Evolutionary conservation across 2,113 vertebrate species (phyloP).

Genomic region (Archocentrus centrarchus): DNA sequence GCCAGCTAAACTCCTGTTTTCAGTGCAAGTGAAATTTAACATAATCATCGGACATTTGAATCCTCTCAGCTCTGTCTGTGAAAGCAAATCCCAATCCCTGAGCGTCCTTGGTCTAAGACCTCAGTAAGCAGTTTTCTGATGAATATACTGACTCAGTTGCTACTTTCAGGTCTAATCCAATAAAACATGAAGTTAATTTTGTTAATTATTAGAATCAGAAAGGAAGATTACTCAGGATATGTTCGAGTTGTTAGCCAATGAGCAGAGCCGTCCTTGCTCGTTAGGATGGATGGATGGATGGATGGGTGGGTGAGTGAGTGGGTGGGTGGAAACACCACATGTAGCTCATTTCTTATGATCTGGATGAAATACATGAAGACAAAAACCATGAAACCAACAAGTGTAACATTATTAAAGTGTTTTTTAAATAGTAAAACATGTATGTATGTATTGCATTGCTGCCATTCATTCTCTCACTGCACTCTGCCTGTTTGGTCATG

Average conservation of each 20-base stretch:
- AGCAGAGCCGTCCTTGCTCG: no score
- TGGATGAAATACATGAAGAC: constrained; percentile 23
- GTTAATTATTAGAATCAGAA: neutral
- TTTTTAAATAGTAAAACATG: constrained; percentile 16
- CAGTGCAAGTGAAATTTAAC: neutral
- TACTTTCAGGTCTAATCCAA: neutral
- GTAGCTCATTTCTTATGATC: neutral
- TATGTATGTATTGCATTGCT: neutral
- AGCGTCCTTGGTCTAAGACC: neutral
- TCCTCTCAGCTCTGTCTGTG: neutral
- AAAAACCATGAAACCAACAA: neutral
- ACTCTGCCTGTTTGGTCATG: constrained; percentile 7
- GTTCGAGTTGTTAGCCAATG: no score
- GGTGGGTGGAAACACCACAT: neutral
- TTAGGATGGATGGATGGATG: neutral
- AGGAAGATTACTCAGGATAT: no score
- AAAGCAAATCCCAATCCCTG: neutral
- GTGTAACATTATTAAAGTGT: neutral
- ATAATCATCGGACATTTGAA: neutral
- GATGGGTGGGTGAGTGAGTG: neutral
- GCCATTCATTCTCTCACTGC: constrained; percentile 4
- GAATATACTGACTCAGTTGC: neutral
- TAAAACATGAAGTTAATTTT: neutral
- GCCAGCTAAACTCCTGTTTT: neutral
- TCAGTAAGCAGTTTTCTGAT: neutral